phyloP scores from a whole-genome alignment of 1,140 invertebrate genomes.

The Vanessa tameamea region DNA sequence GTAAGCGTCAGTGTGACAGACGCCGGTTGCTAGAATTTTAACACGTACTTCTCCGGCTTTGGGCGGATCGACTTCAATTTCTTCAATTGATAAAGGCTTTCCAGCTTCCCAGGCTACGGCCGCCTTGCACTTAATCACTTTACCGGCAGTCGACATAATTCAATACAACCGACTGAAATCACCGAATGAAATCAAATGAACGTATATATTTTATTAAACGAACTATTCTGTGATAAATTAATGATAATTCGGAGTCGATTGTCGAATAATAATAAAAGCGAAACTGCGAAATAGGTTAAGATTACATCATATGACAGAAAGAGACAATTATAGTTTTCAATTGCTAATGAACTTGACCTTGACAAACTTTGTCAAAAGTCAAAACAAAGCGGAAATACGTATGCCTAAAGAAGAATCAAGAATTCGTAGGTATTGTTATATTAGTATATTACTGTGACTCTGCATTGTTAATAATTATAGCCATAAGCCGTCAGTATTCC shows the following conservation, averaged over 20 bases:
- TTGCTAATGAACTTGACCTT: background rate
- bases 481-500: too few relatives aligned
- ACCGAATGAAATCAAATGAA: conserved; percentile 31
- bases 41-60: conserved; percentile 92
- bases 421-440: too few relatives aligned
- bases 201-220: conserved; percentile 2
- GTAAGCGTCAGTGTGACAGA: conserved; percentile 99
- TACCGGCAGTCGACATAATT: conserved; percentile 57
- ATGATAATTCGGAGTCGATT: background rate
- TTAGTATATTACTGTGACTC: too few relatives aligned
- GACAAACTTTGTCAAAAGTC: background rate
- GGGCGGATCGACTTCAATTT: conserved; percentile 96
- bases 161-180: conserved; percentile 14
- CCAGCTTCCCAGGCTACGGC: conserved; percentile 96
- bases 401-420: too few relatives aligned
- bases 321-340: background rate
- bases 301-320: conserved; percentile 9
- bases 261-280: background rate
- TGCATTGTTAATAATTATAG: too few relatives aligned
- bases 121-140: conserved; percentile 92
- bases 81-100: conserved; percentile 92
- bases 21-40: conserved; percentile 91
- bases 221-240: conserved; percentile 2
- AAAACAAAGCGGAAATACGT: background rate
- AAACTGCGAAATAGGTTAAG: background rate